Conservation (phyloP, 2,888 invertebrate genomes). For the Gasteruption jaculator region DNA sequence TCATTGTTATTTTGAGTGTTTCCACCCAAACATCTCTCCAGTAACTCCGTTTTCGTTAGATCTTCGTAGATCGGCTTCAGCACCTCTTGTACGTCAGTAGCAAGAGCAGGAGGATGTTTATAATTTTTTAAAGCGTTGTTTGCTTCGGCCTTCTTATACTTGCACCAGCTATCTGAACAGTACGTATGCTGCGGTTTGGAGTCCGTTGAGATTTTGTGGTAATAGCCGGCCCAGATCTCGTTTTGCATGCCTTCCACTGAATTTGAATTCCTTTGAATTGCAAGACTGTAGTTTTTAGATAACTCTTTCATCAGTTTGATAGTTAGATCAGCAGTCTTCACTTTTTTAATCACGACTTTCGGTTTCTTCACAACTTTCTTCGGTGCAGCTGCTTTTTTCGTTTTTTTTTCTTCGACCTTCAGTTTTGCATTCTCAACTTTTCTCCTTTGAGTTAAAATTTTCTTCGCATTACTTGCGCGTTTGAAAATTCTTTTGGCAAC, state of each 20-base stretch:
- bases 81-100: slow-evolving; percentile 16
- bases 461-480: slow-evolving; percentile 11
- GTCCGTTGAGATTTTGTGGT: slow-evolving; percentile 24
- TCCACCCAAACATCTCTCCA: slow-evolving; percentile 22
- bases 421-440: slow-evolving; percentile 7
- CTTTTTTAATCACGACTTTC: neutral
- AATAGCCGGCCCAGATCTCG: slow-evolving; percentile 21
- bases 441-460: slow-evolving; percentile 2
- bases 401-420: neutral
- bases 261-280: slow-evolving; percentile 22
- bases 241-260: slow-evolving; percentile 18
- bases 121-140: slow-evolving; percentile 17
- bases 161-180: slow-evolving; percentile 22
- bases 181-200: slow-evolving; percentile 23
- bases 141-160: slow-evolving; percentile 15
- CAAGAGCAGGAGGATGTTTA: slow-evolving; percentile 20
- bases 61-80: slow-evolving; percentile 21
- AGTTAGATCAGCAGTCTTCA: slow-evolving; percentile 14
- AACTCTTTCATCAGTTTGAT: slow-evolving; percentile 24
- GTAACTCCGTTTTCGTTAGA: slow-evolving; percentile 17
- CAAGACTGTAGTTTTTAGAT: slow-evolving; percentile 28
- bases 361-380: slow-evolving; percentile 2
- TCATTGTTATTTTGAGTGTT: slow-evolving; percentile 24
- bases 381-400: slow-evolving; percentile 8
- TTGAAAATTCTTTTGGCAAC: slow-evolving; percentile 17